Base-by-base conservation (phyloP, 2,797 vertebrate genomes). In the Cyprinella venusta region DNA sequence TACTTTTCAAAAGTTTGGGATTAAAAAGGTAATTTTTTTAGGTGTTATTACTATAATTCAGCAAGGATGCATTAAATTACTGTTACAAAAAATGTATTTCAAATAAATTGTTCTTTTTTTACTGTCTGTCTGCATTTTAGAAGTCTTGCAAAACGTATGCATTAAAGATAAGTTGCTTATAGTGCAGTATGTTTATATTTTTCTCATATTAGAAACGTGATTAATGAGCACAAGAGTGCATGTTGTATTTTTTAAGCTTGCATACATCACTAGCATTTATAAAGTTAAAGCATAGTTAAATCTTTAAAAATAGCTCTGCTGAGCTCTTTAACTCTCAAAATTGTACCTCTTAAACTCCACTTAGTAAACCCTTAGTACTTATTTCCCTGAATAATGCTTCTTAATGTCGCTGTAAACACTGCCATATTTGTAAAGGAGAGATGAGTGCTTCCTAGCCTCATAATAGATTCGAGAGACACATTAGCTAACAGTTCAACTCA, bases 401-500 rank as follows among this genome's bases (percentile, higher is more conserved):
- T 36, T 76, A 48, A 40, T 74, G 74, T 50, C 18, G 5, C 65
- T 70, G 33, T 56, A 82, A 63, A 80, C 26, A 10, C 24, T 33
- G 45, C 12, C 38, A 26, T 83, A 69, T 80, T 70, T 82, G 40
- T 38, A 65, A 68, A 52, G 79, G 36, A 63, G 19, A 64, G 42
- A 64, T 36, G 40, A 48, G 42, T 42, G 19, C 38, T 67, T 77
- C 84, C 36, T 50, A 77, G 83, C 70, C 13, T 63, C 30, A 42
- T 36, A 38, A 84, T 70, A 36, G 26, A 75, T 82, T 5, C 3
- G 33, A 70, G 36, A 63, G 6, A 36, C 42, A 79, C 80, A 65
- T 72, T 78, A 70, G 40, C 48, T 82, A 56, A 70, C 72, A 79
- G 83, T 79, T 69, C 68, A 82, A 21, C 26, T 82, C 54, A 74